phyloP scores from a whole-genome alignment of 2,113 vertebrate species.

The Pseudopodoces humilis region DNA sequence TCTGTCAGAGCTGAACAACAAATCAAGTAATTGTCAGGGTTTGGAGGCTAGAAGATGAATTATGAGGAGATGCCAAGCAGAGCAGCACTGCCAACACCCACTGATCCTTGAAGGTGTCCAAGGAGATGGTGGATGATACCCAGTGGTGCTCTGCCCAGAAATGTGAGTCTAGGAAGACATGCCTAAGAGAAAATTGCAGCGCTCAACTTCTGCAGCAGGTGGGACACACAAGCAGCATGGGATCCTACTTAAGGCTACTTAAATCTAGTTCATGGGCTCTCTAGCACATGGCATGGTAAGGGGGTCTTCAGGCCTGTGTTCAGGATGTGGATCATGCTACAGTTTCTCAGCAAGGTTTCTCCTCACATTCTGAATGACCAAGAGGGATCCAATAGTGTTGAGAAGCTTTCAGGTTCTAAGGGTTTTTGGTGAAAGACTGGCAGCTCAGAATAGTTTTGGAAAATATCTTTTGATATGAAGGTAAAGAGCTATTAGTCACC shows the following conservation, averaged over 20 bases:
- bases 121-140: neutral
- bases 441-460: neutral
- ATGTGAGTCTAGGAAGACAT: neutral
- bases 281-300: fast-evolving
- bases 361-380: neutral
- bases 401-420: neutral
- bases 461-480: neutral
- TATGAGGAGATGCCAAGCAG: neutral
- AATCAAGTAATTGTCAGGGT: neutral
- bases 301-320: neutral
- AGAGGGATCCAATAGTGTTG: neutral
- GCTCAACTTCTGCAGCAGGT: neutral
- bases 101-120: neutral
- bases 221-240: neutral
- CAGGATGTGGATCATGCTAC: neutral
- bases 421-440: neutral
- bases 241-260: neutral
- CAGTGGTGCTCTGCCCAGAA: neutral
- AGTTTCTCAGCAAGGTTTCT: neutral
- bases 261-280: neutral
- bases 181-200: neutral
- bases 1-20: neutral
- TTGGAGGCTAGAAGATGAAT: neutral
- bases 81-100: neutral
- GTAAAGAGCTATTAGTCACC: neutral